Percentiles rank a stretch among this genome's conserved stretches.
Evolutionary conservation across 2,797 vertebrate genomes (phyloP).

Genomic region (Brachyrhaphis roseni): DNA sequence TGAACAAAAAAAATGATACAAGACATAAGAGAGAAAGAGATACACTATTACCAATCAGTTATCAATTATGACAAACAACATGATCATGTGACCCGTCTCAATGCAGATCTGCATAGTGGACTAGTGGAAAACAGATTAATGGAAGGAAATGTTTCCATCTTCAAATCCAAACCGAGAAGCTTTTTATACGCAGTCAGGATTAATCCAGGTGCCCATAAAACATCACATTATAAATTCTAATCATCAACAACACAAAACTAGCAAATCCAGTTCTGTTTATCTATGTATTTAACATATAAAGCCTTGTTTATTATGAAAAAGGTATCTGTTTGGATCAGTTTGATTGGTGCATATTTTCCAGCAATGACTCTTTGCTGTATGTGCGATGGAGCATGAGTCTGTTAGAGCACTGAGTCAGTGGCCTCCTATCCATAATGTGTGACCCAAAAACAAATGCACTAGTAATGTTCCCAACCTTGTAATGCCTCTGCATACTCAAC

Average conservation of each 20-base stretch:
- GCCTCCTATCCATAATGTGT: too few species aligned
- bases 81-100: background rate
- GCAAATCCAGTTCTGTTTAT: background rate
- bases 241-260: background rate
- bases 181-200: background rate
- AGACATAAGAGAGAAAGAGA: constrained; percentile 42
- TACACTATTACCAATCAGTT: constrained; percentile 36
- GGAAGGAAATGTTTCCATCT: background rate
- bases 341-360: too few species aligned
- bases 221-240: background rate
- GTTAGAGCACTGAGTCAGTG: too few species aligned
- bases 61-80: background rate
- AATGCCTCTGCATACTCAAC: too few species aligned
- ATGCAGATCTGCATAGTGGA: background rate
- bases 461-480: too few species aligned
- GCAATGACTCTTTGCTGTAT: too few species aligned
- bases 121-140: background rate
- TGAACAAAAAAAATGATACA: constrained; percentile 12
- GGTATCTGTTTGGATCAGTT: too few species aligned
- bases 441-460: too few species aligned
- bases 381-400: too few species aligned
- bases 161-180: background rate
- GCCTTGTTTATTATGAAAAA: too few species aligned
- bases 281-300: background rate
- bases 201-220: background rate